Conservation (phyloP, 2,797 vertebrate genomes). For the Helarctos malayanus region DNA sequence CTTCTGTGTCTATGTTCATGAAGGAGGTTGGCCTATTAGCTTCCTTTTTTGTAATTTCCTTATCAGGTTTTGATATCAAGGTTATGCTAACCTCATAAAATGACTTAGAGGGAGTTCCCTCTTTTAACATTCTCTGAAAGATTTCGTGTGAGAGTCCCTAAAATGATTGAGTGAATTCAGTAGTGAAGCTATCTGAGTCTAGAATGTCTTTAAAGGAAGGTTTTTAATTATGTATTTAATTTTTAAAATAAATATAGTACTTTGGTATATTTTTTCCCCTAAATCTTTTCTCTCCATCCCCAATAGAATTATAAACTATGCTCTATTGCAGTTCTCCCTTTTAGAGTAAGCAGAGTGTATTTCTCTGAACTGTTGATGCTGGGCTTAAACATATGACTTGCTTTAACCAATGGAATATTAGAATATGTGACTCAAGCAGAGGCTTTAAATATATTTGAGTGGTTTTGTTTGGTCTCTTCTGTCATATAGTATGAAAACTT, state of each 20-base stretch:
- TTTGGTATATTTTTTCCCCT: background rate
- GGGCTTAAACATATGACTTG: background rate
- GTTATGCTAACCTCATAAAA: background rate
- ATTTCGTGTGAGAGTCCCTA: background rate
- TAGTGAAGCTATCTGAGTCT: background rate
- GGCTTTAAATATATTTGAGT: constrained; percentile 39
- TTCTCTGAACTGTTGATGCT: background rate
- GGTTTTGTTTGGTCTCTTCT: constrained; percentile 31
- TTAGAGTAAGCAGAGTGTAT: background rate
- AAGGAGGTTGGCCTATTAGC: background rate
- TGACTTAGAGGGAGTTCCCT: background rate
- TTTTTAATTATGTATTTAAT: constrained; percentile 35
- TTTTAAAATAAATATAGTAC: background rate
- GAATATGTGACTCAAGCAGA: background rate
- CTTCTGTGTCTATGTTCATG: background rate
- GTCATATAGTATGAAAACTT: background rate
- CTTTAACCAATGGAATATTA: constrained; percentile 33
- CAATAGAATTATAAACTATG: background rate
- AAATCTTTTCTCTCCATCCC: background rate
- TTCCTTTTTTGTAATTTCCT: background rate
- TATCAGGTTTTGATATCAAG: constrained; percentile 5
- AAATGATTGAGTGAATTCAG: background rate
- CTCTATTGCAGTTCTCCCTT: background rate
- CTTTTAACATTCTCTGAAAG: background rate
- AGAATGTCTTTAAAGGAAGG: background rate